A percentile compares a stretch with the other conserved stretches of the same genome.
Conservation (phyloP, 30 jellyfish, hydroid and myxozoan genomes). For the Clytia hemisphaerica region DNA sequence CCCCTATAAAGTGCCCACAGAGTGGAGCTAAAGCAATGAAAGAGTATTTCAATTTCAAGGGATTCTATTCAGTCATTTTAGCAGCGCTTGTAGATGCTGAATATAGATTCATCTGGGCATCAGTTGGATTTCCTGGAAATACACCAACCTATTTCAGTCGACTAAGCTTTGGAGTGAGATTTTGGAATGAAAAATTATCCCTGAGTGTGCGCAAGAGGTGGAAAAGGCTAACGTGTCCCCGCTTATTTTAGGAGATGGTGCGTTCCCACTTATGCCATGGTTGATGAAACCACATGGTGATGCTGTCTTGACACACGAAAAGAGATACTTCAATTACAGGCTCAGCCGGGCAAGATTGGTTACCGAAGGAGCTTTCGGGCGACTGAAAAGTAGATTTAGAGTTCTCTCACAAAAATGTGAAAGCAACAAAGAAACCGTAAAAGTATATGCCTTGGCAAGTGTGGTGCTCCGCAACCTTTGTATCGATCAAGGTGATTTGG, state of each 20-base stretch:
- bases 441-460: constrained; percentile 46
- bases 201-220: too few species aligned
- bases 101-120: too few species aligned
- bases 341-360: constrained; percentile 53
- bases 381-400: constrained; percentile 35
- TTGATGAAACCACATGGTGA: constrained; percentile 51
- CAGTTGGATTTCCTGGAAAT: too few species aligned
- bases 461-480: constrained; percentile 49
- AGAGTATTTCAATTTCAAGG: too few species aligned
- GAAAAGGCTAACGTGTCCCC: constrained; percentile 11
- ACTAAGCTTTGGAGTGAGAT: too few species aligned
- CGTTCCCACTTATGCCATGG: constrained; percentile 58
- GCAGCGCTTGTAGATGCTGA: too few species aligned
- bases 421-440: constrained; percentile 47
- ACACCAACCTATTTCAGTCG: too few species aligned
- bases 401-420: constrained; percentile 50
- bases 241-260: constrained; percentile 55
- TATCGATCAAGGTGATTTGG: constrained; percentile 39
- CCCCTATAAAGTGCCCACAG: constrained; percentile 34
- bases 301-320: constrained; percentile 38
- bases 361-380: constrained; percentile 57
- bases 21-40: too few species aligned
- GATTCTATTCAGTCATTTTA: too few species aligned
- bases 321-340: constrained; percentile 51
- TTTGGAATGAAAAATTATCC: too few species aligned